phyloP scores from a whole-genome alignment of 2,888 invertebrate genomes.

The Melanophora roralis region DNA sequence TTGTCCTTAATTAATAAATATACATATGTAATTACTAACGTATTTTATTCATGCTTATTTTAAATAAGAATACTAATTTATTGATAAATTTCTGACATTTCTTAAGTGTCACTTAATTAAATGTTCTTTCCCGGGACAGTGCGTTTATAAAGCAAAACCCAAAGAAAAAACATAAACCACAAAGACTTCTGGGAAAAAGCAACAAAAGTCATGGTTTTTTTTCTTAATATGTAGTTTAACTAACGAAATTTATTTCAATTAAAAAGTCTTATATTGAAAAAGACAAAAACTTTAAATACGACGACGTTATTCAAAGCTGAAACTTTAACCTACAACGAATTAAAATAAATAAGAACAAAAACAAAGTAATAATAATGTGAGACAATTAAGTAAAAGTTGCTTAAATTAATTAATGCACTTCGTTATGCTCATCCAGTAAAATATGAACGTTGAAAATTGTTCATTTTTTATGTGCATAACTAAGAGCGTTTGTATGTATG shows the following conservation, averaged over 20 bases:
- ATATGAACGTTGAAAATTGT: not conserved
- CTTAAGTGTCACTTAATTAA: constrained; percentile 56
- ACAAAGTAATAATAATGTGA: not conserved
- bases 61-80: not conserved
- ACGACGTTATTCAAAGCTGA: constrained; percentile 7
- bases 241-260: constrained; percentile 23
- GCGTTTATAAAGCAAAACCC: not conserved
- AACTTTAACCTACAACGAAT: constrained; percentile 17
- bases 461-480: too few relatives aligned
- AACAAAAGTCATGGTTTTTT: constrained; percentile 16
- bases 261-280: not conserved
- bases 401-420: constrained; percentile 61
- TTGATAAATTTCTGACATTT: constrained; percentile 26
- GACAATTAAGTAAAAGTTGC: constrained; percentile 59
- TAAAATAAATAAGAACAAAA: constrained; percentile 11
- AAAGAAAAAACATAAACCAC: not conserved
- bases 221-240: constrained; percentile 6
- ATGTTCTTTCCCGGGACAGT: constrained; percentile 27
- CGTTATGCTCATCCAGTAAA: constrained; percentile 6
- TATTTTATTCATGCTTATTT: too few relatives aligned
- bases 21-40: not conserved
- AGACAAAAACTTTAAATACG: not conserved
- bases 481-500: too few relatives aligned
- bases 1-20: constrained; percentile 1
- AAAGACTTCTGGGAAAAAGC: not conserved